Conservation (phyloP, 2,113 vertebrate species). For the Perognathus longimembris region DNA sequence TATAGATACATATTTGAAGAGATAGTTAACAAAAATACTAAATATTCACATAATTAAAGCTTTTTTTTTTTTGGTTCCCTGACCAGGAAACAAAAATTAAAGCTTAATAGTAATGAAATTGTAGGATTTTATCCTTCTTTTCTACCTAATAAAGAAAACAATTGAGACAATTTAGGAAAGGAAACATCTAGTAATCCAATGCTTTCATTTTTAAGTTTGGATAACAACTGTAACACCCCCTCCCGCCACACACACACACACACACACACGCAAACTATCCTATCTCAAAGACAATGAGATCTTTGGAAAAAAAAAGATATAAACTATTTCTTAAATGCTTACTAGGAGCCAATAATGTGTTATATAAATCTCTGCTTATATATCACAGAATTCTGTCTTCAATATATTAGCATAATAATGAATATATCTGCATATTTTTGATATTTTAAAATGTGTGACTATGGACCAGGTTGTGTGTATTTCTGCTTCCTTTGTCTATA, state of each 20-base stretch:
- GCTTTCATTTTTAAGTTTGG: constrained; percentile 19
- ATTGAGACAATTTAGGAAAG: neutral
- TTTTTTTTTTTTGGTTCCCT: too few species aligned
- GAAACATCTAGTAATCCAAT: neutral
- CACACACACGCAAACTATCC: neutral
- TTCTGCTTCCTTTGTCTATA: neutral
- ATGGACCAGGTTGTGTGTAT: too few species aligned
- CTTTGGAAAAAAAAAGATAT: neutral
- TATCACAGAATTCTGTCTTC: neutral
- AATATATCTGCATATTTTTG: neutral
- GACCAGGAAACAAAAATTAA: too few species aligned
- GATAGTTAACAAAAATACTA: neutral
- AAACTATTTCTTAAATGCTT: neutral
- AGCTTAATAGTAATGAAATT: neutral
- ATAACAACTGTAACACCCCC: neutral
- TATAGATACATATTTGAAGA: neutral
- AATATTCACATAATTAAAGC: neutral
- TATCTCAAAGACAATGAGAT: neutral
- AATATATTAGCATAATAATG: neutral
- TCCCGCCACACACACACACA: too few species aligned
- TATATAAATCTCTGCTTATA: neutral
- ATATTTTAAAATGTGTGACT: neutral
- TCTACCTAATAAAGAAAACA: too few species aligned
- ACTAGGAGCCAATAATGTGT: neutral
- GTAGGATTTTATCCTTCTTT: neutral